These are phyloP conservation scores for Hippolais icterina DNA, from an alignment of 2,113 vertebrate genomes.

Conservation along the genomic window DNA sequence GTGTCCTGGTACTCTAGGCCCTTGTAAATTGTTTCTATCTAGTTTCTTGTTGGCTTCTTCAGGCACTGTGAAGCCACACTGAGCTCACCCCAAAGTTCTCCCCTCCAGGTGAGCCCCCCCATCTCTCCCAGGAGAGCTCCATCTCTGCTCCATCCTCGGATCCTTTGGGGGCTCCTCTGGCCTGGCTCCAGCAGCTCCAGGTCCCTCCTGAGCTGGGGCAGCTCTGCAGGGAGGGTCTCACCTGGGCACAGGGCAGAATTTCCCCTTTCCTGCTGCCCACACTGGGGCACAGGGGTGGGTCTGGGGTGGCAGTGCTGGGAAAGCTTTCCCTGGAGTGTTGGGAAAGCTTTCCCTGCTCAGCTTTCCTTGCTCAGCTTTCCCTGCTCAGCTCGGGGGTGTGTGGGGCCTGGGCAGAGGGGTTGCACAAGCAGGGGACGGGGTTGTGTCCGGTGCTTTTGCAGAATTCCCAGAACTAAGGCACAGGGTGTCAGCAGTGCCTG, in stretches of 20 bases:
- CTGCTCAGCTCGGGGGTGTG: neutral
- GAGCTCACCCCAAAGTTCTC: neutral
- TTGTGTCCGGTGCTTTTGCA: neutral
- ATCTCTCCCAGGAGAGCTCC: neutral
- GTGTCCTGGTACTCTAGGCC: neutral
- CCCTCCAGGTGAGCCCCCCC: rapidly evolving
- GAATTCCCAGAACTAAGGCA: neutral
- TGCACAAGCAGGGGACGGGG: neutral
- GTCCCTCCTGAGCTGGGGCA: neutral
- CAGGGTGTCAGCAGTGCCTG: neutral
- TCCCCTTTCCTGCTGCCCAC: neutral
- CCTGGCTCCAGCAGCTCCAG: neutral
- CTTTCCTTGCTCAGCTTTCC: neutral
- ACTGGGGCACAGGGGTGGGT: neutral
- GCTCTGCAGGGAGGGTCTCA: neutral
- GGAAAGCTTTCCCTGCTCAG: neutral
- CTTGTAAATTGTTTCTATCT: neutral
- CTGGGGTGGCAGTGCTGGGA: neutral
- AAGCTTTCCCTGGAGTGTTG: neutral
- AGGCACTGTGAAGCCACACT: rapidly evolving
- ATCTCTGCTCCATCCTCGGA: neutral
- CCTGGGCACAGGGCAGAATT: neutral
- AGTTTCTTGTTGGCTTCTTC: neutral
- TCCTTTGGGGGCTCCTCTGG: neutral
- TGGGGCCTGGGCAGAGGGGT: neutral